Evolutionary conservation across 2,113 vertebrate species (phyloP).

Genomic region (Cyanoderma ruficeps): DNA sequence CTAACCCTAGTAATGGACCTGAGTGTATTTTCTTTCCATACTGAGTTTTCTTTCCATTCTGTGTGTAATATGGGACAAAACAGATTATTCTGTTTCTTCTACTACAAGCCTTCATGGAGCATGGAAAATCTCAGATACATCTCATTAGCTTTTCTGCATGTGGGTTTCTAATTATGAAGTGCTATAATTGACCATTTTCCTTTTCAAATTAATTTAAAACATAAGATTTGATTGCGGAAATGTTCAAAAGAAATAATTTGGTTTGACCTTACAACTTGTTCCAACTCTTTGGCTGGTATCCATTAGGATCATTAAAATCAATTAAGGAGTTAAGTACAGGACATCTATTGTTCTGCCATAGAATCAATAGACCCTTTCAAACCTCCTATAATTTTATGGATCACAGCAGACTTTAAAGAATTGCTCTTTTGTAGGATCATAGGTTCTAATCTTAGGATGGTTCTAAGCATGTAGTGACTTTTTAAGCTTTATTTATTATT

Average conservation of each 20-base stretch:
- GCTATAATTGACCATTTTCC: constrained; percentile 46
- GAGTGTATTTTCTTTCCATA: background rate
- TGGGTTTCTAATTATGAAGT: constrained; percentile 43
- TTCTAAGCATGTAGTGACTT: background rate
- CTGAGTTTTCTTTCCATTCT: background rate
- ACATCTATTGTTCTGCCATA: constrained; percentile 19
- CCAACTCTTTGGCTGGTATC: constrained; percentile 14
- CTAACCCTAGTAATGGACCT: background rate
- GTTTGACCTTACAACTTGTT: constrained; percentile 34
- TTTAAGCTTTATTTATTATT: background rate
- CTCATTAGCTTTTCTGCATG: constrained; percentile 41
- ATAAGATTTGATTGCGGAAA: constrained; percentile 34
- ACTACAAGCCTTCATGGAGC: background rate
- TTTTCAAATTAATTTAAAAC: constrained; percentile 53
- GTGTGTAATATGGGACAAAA: background rate
- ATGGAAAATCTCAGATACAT: background rate
- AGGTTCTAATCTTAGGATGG: background rate
- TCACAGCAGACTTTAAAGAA: constrained; percentile 23
- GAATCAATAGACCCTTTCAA: constrained; percentile 44
- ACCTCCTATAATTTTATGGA: background rate
- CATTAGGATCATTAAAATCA: constrained; percentile 43
- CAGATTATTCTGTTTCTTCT: background rate
- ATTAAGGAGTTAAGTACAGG: constrained; percentile 50
- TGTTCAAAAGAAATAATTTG: constrained; percentile 36
- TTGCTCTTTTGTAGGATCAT: background rate